Evolutionary conservation across 2,888 invertebrate genomes (phyloP).

Genomic region (Sympetrum striolatum): DNA sequence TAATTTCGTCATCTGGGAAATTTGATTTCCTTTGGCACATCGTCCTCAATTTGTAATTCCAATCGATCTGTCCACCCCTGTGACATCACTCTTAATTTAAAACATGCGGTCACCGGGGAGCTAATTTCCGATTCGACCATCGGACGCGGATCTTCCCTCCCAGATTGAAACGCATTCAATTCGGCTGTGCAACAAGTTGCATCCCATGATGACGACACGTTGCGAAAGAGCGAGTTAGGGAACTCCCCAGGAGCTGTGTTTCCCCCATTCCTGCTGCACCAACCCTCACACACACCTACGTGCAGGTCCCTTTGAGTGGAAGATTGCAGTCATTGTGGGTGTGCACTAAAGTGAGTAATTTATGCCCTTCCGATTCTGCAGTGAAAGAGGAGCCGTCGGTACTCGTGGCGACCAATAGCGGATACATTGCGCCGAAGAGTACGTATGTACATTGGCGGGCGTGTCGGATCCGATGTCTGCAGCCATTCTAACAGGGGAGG

Average conservation of each 20-base stretch:
- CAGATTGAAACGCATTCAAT: neutral
- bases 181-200: neutral
- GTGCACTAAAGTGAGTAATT: neutral
- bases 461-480: neutral
- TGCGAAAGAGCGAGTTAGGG: neutral
- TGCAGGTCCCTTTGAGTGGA: neutral
- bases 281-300: neutral
- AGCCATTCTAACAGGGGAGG: neutral
- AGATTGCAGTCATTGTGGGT: neutral
- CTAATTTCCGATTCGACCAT: too few species aligned
- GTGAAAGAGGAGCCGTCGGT: neutral
- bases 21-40: too few species aligned
- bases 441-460: neutral
- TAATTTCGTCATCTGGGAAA: too few species aligned
- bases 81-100: too few species aligned
- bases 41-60: too few species aligned
- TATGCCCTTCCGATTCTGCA: neutral
- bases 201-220: neutral
- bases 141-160: too few species aligned
- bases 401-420: neutral
- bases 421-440: neutral
- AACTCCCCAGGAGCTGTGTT: neutral
- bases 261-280: neutral
- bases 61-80: too few species aligned
- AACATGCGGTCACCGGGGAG: too few species aligned